These are phyloP conservation scores for Cartodere bifasciata DNA, from an alignment of 2,888 invertebrate species.

Conservation along the genomic window DNA sequence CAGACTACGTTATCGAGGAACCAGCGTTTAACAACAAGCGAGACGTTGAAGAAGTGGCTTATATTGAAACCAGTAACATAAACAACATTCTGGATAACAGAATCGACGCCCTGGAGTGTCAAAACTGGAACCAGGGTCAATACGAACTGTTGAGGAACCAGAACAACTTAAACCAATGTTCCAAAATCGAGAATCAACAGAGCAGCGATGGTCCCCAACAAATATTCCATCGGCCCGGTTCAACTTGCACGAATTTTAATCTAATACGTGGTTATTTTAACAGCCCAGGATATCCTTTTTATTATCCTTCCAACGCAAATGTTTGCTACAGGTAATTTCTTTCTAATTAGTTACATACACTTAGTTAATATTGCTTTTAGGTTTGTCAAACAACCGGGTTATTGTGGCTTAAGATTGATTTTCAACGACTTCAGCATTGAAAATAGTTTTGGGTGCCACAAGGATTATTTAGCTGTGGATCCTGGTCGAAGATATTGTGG, in stretches of 20 bases:
- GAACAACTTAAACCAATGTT: slow-evolving; percentile 9
- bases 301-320: slow-evolving; percentile 33
- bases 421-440: slow-evolving; percentile 37
- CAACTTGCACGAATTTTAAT: slow-evolving; percentile 26
- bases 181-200: too few species aligned
- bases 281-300: slow-evolving; percentile 35
- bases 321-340: slow-evolving; percentile 35
- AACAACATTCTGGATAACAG: slow-evolving; percentile 11
- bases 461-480: slow-evolving; percentile 34
- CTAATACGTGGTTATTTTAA: slow-evolving; percentile 31
- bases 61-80: slow-evolving; percentile 23
- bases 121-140: slow-evolving; percentile 20
- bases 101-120: slow-evolving; percentile 10
- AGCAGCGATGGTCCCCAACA: too few species aligned
- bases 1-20: too few species aligned
- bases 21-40: too few species aligned
- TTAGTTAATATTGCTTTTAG: slow-evolving; percentile 22
- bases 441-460: slow-evolving; percentile 31
- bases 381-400: slow-evolving; percentile 31
- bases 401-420: slow-evolving; percentile 31
- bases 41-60: slow-evolving; percentile 26
- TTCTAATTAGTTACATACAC: background rate
- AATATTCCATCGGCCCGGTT: too few species aligned
- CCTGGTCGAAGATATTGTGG: slow-evolving; percentile 34
- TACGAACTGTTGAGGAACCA: slow-evolving; percentile 15